Evolutionary conservation across 2,113 vertebrate genomes (phyloP), one percentile per base, ranked within the genome.

Genomic region (Pyxicephalus adspersus): DNA sequence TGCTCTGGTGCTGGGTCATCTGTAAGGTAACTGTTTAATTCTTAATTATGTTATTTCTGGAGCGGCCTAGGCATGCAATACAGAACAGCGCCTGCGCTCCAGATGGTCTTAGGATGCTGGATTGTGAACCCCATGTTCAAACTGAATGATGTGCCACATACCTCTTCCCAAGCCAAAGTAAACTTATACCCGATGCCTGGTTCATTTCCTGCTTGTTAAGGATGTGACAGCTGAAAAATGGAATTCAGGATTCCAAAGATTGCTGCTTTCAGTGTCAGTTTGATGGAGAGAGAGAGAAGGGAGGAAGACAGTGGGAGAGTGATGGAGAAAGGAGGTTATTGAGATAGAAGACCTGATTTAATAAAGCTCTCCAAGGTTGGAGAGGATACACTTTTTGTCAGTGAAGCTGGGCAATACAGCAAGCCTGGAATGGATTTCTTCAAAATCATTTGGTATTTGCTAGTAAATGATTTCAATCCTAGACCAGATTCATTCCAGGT

Each of bases 11-110:
- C 45, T 51, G 45, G 31, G 64, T 50, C 61, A 54, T 57, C 9
- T 64, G 64, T 28, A 55, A 76, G 76, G 76, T 57, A 66, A 77
- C 76, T 16, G 22, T 65, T 77, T 52, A 22, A 28, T 51, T 54
- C 51, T 54, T 78, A 78, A 78, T 78, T 20, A 66, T 78, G 76
- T 78, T 78, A 78, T 78, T 78, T 67, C 64, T 78, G 76, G 76
- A 78, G 64, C 20, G 51, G 64, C 28, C 17, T 15, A 25, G 8
- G 29, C 29, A 34, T 18, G 45, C 64, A 55, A n/a, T n/a, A n/a
- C n/a, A n/a, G 23, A 6, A 22, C 63, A 45, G 26, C 31, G 29
- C 9, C 51, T 68, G 76, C 28, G 26, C 76, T 52, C 60, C 76
- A 78, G 76, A 68, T 78, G 76, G 64, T 78, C 76, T 52, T 22